Percentiles rank a stretch among this genome's conserved stretches.
Evolutionary conservation across 2,797 vertebrate species (phyloP).

Genomic region (Spea hammondii): DNA sequence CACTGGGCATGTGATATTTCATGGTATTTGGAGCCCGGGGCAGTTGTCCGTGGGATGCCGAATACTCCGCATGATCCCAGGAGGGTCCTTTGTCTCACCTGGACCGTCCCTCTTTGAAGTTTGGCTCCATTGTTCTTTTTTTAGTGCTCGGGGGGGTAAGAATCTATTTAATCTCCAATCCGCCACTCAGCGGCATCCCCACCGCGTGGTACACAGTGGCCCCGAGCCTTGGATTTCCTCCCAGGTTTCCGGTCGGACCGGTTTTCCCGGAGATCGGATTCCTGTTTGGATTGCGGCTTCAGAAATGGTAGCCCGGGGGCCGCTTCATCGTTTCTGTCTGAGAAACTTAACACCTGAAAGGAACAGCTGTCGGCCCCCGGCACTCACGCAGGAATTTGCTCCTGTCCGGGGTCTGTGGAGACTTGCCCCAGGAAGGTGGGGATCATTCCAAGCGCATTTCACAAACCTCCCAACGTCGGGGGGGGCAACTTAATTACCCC

Average conservation of each 20-base stretch:
- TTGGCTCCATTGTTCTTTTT: constrained; percentile 10
- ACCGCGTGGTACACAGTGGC: constrained; percentile 17
- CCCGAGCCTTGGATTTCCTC: constrained; percentile 39
- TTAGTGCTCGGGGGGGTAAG: not conserved
- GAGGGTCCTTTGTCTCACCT: constrained; percentile 7
- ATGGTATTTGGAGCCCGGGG: too few species aligned
- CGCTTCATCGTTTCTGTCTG: constrained; percentile 18
- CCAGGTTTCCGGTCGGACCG: constrained; percentile 32
- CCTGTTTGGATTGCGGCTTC: constrained; percentile 41
- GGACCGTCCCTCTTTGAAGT: constrained; percentile 22
- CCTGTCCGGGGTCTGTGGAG: constrained; percentile 13
- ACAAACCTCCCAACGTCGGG: not conserved
- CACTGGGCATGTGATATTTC: too few species aligned
- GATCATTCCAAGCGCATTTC: not conserved
- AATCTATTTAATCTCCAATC: not conserved
- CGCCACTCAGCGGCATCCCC: constrained; percentile 25
- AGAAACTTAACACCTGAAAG: constrained; percentile 39
- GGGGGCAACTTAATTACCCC: constrained; percentile 17
- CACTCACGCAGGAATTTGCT: constrained; percentile 26
- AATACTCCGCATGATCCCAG: constrained; percentile 9
- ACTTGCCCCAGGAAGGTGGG: constrained; percentile 27
- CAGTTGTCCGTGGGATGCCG: too few species aligned
- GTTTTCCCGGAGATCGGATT: constrained; percentile 34
- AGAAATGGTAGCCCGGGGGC: constrained; percentile 35
- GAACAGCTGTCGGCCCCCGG: constrained; percentile 20